Conservation (phyloP, 2,888 invertebrate species). For the Lycophotia porphyrea region DNA sequence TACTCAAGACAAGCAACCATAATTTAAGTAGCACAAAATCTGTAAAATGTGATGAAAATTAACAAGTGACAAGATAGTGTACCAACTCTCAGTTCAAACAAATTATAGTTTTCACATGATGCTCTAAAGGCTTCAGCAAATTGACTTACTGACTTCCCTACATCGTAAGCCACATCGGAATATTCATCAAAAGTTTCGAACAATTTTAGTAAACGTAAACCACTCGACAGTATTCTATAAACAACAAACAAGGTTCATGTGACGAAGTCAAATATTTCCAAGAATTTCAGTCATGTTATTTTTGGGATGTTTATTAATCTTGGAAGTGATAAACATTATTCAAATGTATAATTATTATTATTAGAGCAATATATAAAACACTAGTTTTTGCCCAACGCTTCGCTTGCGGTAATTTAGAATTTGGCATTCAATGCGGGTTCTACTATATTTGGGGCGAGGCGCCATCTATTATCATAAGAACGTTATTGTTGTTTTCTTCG, state of each 20-base stretch:
- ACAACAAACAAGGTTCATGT: conserved; percentile 18
- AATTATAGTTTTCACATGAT: background rate
- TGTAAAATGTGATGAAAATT: background rate
- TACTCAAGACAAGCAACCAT: too few species aligned
- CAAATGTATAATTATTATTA: background rate
- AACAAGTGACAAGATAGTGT: background rate
- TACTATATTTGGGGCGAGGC: too few species aligned
- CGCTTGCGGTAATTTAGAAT: too few species aligned
- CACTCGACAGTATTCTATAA: conserved; percentile 16
- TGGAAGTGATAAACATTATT: background rate
- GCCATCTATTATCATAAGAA: too few species aligned
- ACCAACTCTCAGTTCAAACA: background rate
- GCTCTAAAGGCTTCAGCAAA: background rate
- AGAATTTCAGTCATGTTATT: conserved; percentile 12
- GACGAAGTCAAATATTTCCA: conserved; percentile 17
- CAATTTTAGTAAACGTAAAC: conserved; percentile 45
- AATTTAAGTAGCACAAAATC: background rate
- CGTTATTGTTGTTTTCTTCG: too few species aligned
- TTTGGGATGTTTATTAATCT: background rate
- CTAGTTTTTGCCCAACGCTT: too few species aligned
- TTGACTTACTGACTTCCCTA: conserved; percentile 35
- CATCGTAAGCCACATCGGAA: conserved; percentile 15
- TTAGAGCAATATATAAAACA: background rate
- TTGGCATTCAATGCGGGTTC: too few species aligned
- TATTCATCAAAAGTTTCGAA: conserved; percentile 55